Evolutionary conservation across 2,797 vertebrate genomes (phyloP).

Genomic region (Silurus lanzhouensis): DNA sequence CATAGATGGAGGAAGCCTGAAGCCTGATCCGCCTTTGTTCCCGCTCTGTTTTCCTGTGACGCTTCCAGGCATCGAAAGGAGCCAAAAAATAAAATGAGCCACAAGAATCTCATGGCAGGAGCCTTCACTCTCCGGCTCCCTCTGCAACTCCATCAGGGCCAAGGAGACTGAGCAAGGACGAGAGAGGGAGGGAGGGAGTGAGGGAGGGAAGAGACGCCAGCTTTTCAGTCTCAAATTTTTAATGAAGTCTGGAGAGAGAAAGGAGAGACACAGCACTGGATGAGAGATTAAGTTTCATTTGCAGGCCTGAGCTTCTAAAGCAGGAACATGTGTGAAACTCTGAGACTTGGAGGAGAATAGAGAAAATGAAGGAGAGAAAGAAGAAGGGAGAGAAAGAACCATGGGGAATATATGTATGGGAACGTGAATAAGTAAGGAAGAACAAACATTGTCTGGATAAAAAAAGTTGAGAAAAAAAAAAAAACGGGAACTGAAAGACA

Average conservation of each 20-base stretch:
- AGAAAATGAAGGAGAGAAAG: constrained; percentile 18
- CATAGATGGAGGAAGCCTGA: constrained; percentile 6
- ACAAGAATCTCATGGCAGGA: constrained; percentile 54
- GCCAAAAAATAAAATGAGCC: constrained; percentile 58
- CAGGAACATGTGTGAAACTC: constrained; percentile 74
- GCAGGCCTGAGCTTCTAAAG: constrained; percentile 68
- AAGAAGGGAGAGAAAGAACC: constrained; percentile 39
- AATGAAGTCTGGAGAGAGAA: constrained; percentile 71
- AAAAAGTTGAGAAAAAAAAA: background rate
- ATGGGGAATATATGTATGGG: constrained; percentile 9
- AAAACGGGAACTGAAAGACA: background rate
- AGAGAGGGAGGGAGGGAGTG: background rate
- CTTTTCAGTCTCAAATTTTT: constrained; percentile 60
- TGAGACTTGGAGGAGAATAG: constrained; percentile 43
- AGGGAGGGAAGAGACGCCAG: constrained; percentile 31
- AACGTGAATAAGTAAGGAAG: constrained; percentile 12
- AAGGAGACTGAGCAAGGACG: background rate
- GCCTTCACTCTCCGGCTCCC: constrained; percentile 27
- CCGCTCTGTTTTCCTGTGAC: constrained; percentile 39
- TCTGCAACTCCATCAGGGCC: constrained; percentile 28
- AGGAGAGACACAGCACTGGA: constrained; percentile 59
- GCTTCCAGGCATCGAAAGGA: constrained; percentile 41
- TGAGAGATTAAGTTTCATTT: constrained; percentile 71
- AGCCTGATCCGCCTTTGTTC: constrained; percentile 33
- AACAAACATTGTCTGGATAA: constrained; percentile 41